A percentile compares a stretch with the other conserved stretches of the same genome.
Evolutionary conservation across 2,888 invertebrate species (phyloP).

Genomic region (Pachliopta kotzebuea): DNA sequence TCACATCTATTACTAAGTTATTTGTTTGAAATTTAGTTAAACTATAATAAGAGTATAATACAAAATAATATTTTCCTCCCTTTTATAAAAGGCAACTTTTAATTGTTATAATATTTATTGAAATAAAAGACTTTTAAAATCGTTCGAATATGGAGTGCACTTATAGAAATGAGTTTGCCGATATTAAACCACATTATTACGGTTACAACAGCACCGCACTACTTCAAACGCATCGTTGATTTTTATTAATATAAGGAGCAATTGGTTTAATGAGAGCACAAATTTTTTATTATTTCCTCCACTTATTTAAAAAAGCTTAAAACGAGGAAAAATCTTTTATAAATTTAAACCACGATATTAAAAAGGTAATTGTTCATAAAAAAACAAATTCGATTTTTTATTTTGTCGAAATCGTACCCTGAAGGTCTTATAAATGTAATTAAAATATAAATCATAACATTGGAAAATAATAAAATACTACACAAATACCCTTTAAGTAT

Average conservation of each 20-base stretch:
- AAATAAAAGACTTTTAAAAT: constrained; percentile 1
- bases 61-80: neutral
- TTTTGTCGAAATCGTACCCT: too few relatives aligned
- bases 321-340: too few relatives aligned
- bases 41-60: neutral
- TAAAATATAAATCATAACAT: too few relatives aligned
- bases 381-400: too few relatives aligned
- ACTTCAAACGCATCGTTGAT: constrained; percentile 1
- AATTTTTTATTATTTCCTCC: neutral
- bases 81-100: neutral
- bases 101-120: neutral
- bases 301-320: neutral
- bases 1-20: too few relatives aligned
- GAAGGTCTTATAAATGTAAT: too few relatives aligned
- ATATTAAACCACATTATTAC: constrained; percentile 1
- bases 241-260: neutral
- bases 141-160: constrained; percentile 7
- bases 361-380: too few relatives aligned
- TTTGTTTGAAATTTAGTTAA: too few relatives aligned
- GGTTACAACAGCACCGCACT: neutral
- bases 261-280: neutral
- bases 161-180: constrained; percentile 21
- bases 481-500: too few relatives aligned
- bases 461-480: too few relatives aligned
- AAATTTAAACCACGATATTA: too few relatives aligned